These are phyloP conservation scores for Danio albolineatus DNA, from an alignment of 2,797 vertebrate genomes.

Conservation along the genomic window DNA sequence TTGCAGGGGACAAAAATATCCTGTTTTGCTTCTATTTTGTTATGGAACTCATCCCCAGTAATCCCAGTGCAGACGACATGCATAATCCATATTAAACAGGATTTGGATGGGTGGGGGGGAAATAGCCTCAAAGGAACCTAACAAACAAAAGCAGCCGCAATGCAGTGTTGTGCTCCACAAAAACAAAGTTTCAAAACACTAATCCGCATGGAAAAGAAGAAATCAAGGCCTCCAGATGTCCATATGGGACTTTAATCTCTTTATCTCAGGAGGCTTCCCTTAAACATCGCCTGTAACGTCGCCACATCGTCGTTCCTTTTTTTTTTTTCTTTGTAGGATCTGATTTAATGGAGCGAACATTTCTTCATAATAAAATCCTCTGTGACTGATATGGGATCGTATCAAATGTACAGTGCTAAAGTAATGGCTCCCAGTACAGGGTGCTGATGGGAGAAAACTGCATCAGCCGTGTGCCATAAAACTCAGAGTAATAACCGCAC, in stretches of 20 bases:
- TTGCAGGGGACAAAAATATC: constrained; percentile 35
- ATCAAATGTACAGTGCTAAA: constrained; percentile 45
- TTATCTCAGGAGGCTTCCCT: constrained; percentile 35
- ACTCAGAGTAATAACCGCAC: constrained; percentile 59
- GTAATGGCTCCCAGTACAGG: constrained; percentile 39
- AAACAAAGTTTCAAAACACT: constrained; percentile 53
- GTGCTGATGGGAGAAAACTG: constrained; percentile 41
- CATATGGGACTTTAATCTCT: constrained; percentile 50
- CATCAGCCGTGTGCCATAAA: constrained; percentile 44
- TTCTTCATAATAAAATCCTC: constrained; percentile 42
- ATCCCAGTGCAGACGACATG: constrained; percentile 51
- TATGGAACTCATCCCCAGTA: constrained; percentile 45
- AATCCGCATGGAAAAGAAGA: constrained; percentile 52
- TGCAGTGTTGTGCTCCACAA: constrained; percentile 41
- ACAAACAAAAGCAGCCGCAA: constrained; percentile 48
- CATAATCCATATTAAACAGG: constrained; percentile 65
- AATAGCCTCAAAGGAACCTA: constrained; percentile 38
- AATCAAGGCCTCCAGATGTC: constrained; percentile 58
- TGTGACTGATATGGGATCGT: constrained; percentile 39
- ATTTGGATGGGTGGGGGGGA: constrained; percentile 37
- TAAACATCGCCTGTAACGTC: constrained; percentile 35
- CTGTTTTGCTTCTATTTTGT: constrained; percentile 44
- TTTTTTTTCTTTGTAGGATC: background rate
- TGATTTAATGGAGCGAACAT: constrained; percentile 28
- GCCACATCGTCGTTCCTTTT: constrained; percentile 42